phyloP scores from a whole-genome alignment of 2,888 invertebrate species.

The Plusia festucae region DNA sequence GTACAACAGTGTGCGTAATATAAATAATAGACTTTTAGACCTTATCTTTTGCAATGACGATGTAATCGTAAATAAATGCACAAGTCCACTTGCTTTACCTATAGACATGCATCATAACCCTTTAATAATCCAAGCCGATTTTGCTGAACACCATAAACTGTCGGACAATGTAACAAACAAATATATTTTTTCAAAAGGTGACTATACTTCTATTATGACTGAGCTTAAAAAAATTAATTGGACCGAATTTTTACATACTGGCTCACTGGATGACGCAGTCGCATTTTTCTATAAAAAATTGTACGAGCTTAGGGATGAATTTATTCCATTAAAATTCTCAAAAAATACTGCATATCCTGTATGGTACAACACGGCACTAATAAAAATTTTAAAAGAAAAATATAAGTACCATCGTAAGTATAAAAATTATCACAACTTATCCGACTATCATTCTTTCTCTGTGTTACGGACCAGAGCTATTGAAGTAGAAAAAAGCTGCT shows the following conservation, averaged over 20 bases:
- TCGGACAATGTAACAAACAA: neutral
- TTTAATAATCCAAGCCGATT: neutral
- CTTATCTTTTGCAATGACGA: neutral
- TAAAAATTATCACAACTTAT: conserved; percentile 20
- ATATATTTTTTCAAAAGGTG: conserved; percentile 8
- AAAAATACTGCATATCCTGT: conserved; percentile 20
- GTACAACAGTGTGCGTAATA: conserved; percentile 4
- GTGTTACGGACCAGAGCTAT: conserved; percentile 32
- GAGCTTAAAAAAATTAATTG: conserved; percentile 12
- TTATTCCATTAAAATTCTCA: conserved; percentile 6
- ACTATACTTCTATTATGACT: conserved; percentile 7
- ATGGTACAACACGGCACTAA: conserved; percentile 47
- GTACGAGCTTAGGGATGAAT: conserved; percentile 16
- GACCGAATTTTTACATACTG: neutral
- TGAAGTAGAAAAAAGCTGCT: conserved; percentile 30
- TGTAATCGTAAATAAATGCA: conserved; percentile 5
- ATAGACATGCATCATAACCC: neutral
- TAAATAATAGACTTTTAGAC: neutral
- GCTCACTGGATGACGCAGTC: conserved; percentile 13
- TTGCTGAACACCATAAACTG: neutral
- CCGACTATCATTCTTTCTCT: conserved; percentile 21
- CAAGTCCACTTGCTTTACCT: neutral
- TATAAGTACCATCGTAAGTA: conserved; percentile 21
- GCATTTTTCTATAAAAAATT: conserved; percentile 16
- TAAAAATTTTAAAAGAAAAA: too few species aligned